Evolutionary conservation across 2,888 invertebrate genomes (phyloP).

Genomic region (Apoda limacodes): DNA sequence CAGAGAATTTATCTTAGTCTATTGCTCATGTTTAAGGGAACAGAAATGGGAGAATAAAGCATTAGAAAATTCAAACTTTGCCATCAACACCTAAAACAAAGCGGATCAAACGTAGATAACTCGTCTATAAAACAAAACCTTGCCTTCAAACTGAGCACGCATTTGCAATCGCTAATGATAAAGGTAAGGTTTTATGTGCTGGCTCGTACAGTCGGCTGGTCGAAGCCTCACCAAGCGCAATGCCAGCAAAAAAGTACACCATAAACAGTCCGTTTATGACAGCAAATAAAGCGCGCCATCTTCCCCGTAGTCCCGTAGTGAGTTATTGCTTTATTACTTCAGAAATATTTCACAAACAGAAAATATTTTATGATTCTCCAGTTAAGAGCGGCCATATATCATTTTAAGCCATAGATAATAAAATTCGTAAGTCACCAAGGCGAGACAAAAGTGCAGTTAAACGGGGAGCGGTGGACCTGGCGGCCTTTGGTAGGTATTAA

Average conservation of each 20-base stretch:
- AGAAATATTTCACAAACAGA: conserved; percentile 71
- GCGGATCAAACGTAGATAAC: too few species aligned
- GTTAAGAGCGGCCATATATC: conserved; percentile 66
- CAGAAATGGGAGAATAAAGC: too few species aligned
- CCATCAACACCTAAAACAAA: too few species aligned
- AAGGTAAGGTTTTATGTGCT: conserved; percentile 48
- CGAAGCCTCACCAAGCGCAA: conserved; percentile 24
- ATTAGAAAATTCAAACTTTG: too few species aligned
- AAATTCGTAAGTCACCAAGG: conserved; percentile 63
- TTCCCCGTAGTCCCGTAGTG: conserved; percentile 67
- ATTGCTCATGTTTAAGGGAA: too few species aligned
- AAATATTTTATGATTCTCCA: conserved; percentile 70
- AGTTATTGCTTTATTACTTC: conserved; percentile 71
- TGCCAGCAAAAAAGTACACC: conserved; percentile 59
- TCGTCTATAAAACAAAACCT: too few species aligned
- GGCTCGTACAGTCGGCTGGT: conserved; percentile 30
- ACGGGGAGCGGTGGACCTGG: conserved; percentile 25
- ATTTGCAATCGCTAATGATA: conserved; percentile 45
- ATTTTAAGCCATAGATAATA: conserved; percentile 70
- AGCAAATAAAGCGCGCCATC: conserved; percentile 66
- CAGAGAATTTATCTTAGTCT: too few species aligned
- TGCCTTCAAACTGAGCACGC: conserved; percentile 26
- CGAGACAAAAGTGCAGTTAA: conserved; percentile 50
- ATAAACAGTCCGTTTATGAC: conserved; percentile 67
- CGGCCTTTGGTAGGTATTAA: too few species aligned